Conservation (phyloP, 2,888 invertebrate species). For the Athrips mouffetella region DNA sequence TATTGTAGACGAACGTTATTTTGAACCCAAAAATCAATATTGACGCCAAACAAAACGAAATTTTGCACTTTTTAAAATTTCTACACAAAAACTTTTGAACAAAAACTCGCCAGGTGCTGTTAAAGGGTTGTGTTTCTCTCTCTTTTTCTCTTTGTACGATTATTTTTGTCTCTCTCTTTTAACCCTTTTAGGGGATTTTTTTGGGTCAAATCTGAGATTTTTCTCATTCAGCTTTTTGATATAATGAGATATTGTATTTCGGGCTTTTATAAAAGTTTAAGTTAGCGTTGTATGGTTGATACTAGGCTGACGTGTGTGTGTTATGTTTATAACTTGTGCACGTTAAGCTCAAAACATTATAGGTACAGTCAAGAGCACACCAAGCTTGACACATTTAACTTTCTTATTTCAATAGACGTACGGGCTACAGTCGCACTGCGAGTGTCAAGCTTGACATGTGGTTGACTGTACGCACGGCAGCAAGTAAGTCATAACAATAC, state of each 20-base stretch:
- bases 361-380: too few relatives aligned
- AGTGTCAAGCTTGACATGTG: too few relatives aligned
- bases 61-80: slow-evolving; percentile 73
- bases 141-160: slow-evolving; percentile 33
- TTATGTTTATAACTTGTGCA: too few relatives aligned
- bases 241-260: slow-evolving; percentile 76
- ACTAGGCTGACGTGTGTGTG: too few relatives aligned
- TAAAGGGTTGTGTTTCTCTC: slow-evolving; percentile 63
- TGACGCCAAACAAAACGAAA: slow-evolving; percentile 64
- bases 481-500: too few relatives aligned
- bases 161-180: slow-evolving; percentile 45
- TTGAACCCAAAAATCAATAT: slow-evolving; percentile 70
- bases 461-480: too few relatives aligned
- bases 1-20: slow-evolving; percentile 46
- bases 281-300: slow-evolving; percentile 41
- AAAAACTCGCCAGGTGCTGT: slow-evolving; percentile 69
- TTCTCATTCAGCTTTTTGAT: slow-evolving; percentile 62
- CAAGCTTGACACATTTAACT: too few relatives aligned
- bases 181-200: slow-evolving; percentile 69
- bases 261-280: slow-evolving; percentile 50
- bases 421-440: too few relatives aligned
- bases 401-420: too few relatives aligned
- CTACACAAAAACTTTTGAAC: slow-evolving; percentile 49
- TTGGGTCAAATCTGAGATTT: slow-evolving; percentile 73
- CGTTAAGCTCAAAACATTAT: too few relatives aligned